Conservation (phyloP, 2,888 invertebrate genomes). For the Plusia festucae region DNA sequence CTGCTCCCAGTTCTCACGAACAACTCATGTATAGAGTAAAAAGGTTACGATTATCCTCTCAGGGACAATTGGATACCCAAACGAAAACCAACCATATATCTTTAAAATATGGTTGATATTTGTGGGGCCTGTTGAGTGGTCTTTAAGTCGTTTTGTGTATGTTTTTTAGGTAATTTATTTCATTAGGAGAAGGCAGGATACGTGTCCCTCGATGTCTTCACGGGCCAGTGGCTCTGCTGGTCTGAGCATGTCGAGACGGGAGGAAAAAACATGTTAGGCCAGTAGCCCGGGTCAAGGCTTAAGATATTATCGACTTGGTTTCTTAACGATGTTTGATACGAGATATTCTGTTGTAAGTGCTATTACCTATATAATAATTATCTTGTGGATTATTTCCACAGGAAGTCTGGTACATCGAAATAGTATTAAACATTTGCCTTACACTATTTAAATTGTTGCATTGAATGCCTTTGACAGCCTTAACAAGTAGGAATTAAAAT, state of each 20-base stretch:
- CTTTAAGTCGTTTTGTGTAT: slow-evolving; percentile 60
- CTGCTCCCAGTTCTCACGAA: slow-evolving; percentile 75
- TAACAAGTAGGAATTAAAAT: too few species aligned
- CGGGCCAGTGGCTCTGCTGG: slow-evolving; percentile 78
- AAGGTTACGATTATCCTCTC: slow-evolving; percentile 82
- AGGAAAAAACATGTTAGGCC: slow-evolving; percentile 77
- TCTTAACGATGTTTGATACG: not conserved
- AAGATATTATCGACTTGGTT: not conserved
- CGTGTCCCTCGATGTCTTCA: slow-evolving; percentile 87
- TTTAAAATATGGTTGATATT: slow-evolving; percentile 41
- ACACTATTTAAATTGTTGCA: too few species aligned
- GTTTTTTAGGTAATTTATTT: slow-evolving; percentile 80
- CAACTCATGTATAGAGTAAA: slow-evolving; percentile 68
- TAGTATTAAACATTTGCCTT: too few species aligned
- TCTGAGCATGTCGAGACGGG: slow-evolving; percentile 81
- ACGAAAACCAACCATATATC: slow-evolving; percentile 43
- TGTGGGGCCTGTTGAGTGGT: not conserved
- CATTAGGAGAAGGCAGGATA: slow-evolving; percentile 88
- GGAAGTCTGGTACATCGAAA: too few species aligned
- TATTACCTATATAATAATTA: not conserved
- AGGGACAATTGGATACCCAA: slow-evolving; percentile 31
- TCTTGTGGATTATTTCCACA: too few species aligned
- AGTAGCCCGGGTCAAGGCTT: slow-evolving; percentile 45
- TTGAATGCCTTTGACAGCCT: too few species aligned
- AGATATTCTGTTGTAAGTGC: not conserved